Base-by-base conservation (phyloP, 2,888 invertebrate species). In the Strigamia crassipes region DNA sequence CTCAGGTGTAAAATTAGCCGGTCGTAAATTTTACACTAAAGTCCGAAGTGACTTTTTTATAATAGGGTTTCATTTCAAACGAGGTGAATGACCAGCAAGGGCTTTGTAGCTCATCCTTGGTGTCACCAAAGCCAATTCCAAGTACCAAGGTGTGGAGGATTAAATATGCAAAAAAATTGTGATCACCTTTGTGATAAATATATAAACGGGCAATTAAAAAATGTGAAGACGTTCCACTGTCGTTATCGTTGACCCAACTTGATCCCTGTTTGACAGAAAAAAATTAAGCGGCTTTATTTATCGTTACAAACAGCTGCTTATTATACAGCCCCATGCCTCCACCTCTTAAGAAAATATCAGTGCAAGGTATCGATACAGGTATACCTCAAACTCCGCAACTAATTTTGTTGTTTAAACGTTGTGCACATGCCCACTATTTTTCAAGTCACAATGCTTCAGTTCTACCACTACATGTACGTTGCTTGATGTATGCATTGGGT, bases 1-100 rank as follows among this genome's bases (percentile, higher is more conserved):
- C 66, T 27, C 31, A 66, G 66, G 66, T 66, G 66, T 66, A 66
- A 66, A 66, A 66, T 66, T 66, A 66, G 23, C 10, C 31, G 15
- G 66, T 66, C 66, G 66, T 66, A 66, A 66, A 66, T 66, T 66
- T 31, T 66, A 66, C 66, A 66, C 12, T 66, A 66, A 66, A 66
- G 66, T 10, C 27, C 27, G 13, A 27, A 66, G 66, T 66, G 66
- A 27, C 27, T 23, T 31, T 51, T 66, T 66, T 66, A 66, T 66
- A 31, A 66, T 66, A 66, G 66, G 66, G 23, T 66, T 66, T 31
- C 31, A 23, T 66, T 66, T 27, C 23, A 27, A 27, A 23, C 10
- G 12, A 66, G 66, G 66, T 66, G 27, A 66, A 66, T 15, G 66
- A 66, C 66, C 66, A 66, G 66, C 15, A 10, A 4, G 6, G 66